Evolutionary conservation across 2,797 vertebrate genomes (phyloP).

Genomic region (Anabas testudineus): DNA sequence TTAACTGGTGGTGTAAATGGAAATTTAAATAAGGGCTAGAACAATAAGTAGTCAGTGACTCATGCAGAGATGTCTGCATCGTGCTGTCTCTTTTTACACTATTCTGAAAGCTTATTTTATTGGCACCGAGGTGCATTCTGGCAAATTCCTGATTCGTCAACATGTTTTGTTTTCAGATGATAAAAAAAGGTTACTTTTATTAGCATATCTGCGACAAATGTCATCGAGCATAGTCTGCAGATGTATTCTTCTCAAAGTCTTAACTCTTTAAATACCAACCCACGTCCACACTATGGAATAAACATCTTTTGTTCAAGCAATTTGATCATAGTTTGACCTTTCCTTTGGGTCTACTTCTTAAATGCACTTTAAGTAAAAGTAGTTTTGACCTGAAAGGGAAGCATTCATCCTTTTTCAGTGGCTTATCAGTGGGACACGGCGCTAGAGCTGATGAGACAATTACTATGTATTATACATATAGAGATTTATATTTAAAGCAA

Average conservation of each 20-base stretch:
- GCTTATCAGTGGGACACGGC: neutral
- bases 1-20: constrained; percentile 48
- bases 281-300: neutral
- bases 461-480: neutral
- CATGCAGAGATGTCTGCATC: constrained; percentile 36
- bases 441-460: neutral
- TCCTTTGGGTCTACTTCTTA: neutral
- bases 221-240: neutral
- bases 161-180: constrained; percentile 37
- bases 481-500: neutral
- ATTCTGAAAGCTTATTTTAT: constrained; percentile 33
- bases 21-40: constrained; percentile 44
- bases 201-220: neutral
- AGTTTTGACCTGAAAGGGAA: neutral
- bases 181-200: constrained; percentile 19
- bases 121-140: neutral
- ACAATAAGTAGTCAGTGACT: constrained; percentile 53
- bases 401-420: neutral
- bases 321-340: neutral
- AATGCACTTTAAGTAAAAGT: neutral
- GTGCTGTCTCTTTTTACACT: constrained; percentile 13
- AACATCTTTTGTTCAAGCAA: neutral
- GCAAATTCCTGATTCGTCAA: constrained; percentile 6
- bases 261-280: constrained; percentile 2
- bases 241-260: neutral